Percentiles rank a stretch among this genome's conserved stretches.
Evolutionary conservation across 2,888 invertebrate species (phyloP).

Genomic region (Synergus gifuensis): DNA sequence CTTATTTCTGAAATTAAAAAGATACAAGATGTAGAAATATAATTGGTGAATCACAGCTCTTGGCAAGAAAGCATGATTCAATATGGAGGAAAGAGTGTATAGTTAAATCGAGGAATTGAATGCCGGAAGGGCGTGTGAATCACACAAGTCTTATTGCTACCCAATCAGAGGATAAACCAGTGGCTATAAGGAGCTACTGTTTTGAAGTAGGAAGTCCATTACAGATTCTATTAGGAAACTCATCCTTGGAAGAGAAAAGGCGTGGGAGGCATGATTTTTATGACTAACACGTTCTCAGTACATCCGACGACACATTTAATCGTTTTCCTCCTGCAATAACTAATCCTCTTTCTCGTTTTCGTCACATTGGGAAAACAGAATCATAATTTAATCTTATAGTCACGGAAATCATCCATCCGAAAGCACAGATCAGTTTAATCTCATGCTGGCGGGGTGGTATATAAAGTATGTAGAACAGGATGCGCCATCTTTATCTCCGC

Average conservation of each 20-base stretch:
- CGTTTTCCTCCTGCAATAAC: neutral
- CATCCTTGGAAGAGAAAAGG: conserved; percentile 20
- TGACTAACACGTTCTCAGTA: conserved; percentile 17
- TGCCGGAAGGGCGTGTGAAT: conserved; percentile 31
- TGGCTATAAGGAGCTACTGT: neutral
- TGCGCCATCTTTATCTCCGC: neutral
- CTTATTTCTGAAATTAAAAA: no score
- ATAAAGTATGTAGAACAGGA: conserved; percentile 7
- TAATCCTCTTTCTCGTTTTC: neutral
- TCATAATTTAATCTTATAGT: conserved; percentile 35
- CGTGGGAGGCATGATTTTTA: conserved; percentile 32
- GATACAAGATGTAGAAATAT: no score
- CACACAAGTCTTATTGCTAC: conserved; percentile 26
- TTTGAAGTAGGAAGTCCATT: neutral
- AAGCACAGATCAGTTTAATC: conserved; percentile 10
- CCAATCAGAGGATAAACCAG: conserved; percentile 23
- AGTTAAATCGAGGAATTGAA: neutral
- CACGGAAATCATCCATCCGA: conserved; percentile 14
- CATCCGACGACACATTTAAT: conserved; percentile 25
- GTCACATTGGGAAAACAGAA: neutral
- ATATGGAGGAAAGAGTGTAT: neutral
- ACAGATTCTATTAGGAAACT: conserved; percentile 18
- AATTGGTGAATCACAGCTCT: neutral
- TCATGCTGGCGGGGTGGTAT: neutral
- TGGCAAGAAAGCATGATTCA: conserved; percentile 22